Percentiles rank a stretch among this genome's conserved stretches.
These are phyloP conservation scores for Pollachius pollachius DNA, from an alignment of 2,113 vertebrate genomes.

Conservation along the genomic window DNA sequence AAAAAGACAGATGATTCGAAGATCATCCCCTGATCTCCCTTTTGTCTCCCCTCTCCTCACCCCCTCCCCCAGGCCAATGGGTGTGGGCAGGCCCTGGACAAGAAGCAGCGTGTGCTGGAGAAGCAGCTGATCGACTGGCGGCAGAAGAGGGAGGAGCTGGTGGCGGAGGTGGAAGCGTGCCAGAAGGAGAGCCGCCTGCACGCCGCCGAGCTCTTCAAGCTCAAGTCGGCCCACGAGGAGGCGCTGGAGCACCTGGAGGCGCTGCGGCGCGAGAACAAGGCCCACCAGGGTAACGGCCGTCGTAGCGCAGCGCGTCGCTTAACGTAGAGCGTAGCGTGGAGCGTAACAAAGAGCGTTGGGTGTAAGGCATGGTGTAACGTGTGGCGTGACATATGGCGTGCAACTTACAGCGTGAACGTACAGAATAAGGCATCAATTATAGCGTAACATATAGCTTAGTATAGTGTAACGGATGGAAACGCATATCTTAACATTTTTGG, in stretches of 20 bases:
- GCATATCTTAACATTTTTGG: too few species aligned
- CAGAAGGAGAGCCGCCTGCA: slow-evolving; percentile 77
- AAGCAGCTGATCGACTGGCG: slow-evolving; percentile 78
- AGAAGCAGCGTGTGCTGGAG: slow-evolving; percentile 78
- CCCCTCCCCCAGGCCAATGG: slow-evolving; percentile 53
- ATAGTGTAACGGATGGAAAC: too few species aligned
- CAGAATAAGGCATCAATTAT: too few species aligned
- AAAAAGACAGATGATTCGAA: too few species aligned
- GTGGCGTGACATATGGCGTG: too few species aligned
- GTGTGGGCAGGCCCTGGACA: slow-evolving; percentile 70
- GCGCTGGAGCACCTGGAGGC: slow-evolving; percentile 73
- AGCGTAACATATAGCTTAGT: too few species aligned
- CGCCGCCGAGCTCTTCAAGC: slow-evolving; percentile 74
- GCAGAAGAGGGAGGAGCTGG: slow-evolving; percentile 77
- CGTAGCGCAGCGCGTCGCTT: neutral
- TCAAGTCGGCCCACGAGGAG: slow-evolving; percentile 76
- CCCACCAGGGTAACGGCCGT: slow-evolving; percentile 69
- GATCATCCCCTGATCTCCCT: too few species aligned
- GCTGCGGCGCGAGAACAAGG: slow-evolving; percentile 74
- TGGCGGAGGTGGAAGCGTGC: slow-evolving; percentile 72
- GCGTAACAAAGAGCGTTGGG: too few species aligned
- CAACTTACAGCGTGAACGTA: too few species aligned
- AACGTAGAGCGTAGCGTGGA: too few species aligned
- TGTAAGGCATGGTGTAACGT: too few species aligned
- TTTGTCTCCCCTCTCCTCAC: neutral